phyloP scores from a whole-genome alignment of 2,113 vertebrate species.

The Oostethus manadensis region DNA sequence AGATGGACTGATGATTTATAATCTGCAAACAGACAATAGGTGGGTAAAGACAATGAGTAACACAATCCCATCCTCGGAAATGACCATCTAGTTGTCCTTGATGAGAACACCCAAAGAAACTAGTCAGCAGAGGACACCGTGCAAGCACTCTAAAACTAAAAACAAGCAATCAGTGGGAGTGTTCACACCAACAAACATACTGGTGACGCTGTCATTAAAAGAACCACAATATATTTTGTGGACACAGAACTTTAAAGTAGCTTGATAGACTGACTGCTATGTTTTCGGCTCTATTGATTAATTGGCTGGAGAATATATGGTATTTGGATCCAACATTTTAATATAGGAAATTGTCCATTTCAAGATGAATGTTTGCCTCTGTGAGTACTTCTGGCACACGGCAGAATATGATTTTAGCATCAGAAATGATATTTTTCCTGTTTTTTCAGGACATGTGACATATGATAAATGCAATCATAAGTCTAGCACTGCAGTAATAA shows the following conservation, averaged over 20 bases:
- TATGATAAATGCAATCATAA: slow-evolving; percentile 7
- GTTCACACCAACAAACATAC: too few relatives aligned
- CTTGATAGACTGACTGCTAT: not conserved
- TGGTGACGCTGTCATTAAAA: too few relatives aligned
- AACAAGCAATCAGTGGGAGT: too few relatives aligned
- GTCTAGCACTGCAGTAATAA: not conserved
- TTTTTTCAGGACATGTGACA: not conserved
- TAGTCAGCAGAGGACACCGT: slow-evolving; percentile 10
- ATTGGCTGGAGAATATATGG: not conserved
- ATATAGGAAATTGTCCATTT: slow-evolving; percentile 8
- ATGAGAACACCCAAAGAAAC: slow-evolving; percentile 13
- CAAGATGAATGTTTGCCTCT: not conserved
- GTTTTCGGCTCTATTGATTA: not conserved
- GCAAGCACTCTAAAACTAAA: not conserved
- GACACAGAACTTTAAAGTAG: too few relatives aligned
- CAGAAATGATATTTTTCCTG: not conserved
- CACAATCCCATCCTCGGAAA: slow-evolving; percentile 16
- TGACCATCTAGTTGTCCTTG: slow-evolving; percentile 31
- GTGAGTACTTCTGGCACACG: not conserved
- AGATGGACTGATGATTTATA: slow-evolving; percentile 22
- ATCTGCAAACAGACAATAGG: slow-evolving; percentile 9
- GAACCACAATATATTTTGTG: too few relatives aligned
- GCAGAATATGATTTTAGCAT: not conserved
- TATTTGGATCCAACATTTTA: slow-evolving; percentile 4
- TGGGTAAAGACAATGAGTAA: slow-evolving; percentile 31